Conservation (phyloP, 2,113 vertebrate species). For the Tetrax tetrax region DNA sequence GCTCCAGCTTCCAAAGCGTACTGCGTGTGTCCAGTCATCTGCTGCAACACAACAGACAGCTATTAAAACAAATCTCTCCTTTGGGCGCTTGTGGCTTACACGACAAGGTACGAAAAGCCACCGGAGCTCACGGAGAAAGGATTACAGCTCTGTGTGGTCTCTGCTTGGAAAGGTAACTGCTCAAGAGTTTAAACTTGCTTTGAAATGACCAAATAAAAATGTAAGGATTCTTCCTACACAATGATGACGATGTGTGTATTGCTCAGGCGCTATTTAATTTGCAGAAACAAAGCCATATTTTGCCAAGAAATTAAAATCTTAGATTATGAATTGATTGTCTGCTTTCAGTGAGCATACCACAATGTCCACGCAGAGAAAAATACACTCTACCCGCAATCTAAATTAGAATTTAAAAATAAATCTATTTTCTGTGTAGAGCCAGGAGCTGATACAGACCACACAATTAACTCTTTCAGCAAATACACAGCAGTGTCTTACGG, state of each 20-base stretch:
- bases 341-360: background rate
- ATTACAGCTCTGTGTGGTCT: background rate
- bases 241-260: rapidly evolving
- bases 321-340: background rate
- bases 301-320: background rate
- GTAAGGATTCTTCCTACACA: background rate
- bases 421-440: background rate
- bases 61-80: conserved; percentile 28
- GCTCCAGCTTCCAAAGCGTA: conserved; percentile 70
- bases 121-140: rapidly evolving
- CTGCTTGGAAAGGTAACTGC: background rate
- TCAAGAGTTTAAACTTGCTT: background rate
- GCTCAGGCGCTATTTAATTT: background rate
- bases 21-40: conserved; percentile 72
- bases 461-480: background rate
- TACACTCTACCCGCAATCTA: background rate
- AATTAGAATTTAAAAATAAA: background rate
- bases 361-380: background rate
- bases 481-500: rapidly evolving
- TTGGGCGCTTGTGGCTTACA: rapidly evolving
- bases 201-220: background rate
- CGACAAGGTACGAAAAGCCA: background rate
- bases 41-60: conserved; percentile 56
- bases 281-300: background rate
- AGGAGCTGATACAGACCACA: background rate